Evolutionary conservation across 2,797 vertebrate genomes (phyloP).

Genomic region (Chelon auratus): DNA sequence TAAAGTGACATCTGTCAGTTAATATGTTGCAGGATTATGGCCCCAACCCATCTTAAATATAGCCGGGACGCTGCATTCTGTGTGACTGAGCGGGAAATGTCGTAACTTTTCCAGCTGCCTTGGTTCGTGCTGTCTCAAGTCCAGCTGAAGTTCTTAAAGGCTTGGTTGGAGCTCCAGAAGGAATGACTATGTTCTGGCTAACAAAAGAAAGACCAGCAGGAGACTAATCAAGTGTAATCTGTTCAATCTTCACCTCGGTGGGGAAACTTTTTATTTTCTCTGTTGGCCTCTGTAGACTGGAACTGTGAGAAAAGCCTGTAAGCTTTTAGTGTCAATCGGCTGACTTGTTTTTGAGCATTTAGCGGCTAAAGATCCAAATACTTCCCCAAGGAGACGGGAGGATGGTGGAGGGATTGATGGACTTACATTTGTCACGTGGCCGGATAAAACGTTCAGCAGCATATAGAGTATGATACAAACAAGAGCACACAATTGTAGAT

Average conservation of each 20-base stretch:
- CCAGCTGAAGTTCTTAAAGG: constrained; percentile 4
- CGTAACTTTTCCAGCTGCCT: constrained; percentile 7
- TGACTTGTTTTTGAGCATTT: constrained; percentile 1
- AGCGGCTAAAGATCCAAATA: not conserved
- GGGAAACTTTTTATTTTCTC: not conserved
- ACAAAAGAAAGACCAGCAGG: constrained; percentile 27
- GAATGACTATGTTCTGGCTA: constrained; percentile 2
- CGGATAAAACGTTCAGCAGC: no score
- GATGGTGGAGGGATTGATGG: not conserved
- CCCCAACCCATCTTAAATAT: constrained; percentile 17
- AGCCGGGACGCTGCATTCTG: not conserved
- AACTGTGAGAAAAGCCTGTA: not conserved
- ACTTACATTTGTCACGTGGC: not conserved
- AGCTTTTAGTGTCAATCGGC: constrained; percentile 13
- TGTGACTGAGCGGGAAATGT: constrained; percentile 13
- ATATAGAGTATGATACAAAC: no score
- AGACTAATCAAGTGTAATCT: constrained; percentile 43
- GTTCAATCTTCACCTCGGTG: constrained; percentile 26
- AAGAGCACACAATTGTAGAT: no score
- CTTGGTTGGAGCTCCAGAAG: constrained; percentile 6
- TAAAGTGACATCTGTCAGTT: constrained; percentile 64
- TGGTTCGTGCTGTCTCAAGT: constrained; percentile 1
- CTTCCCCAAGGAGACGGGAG: not conserved
- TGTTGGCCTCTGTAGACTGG: constrained; percentile 1
- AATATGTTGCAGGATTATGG: constrained; percentile 53